Percentiles rank a stretch among this genome's conserved stretches.
Evolutionary conservation across 2,888 invertebrate genomes (phyloP).

Genomic region (Mamestra brassicae): DNA sequence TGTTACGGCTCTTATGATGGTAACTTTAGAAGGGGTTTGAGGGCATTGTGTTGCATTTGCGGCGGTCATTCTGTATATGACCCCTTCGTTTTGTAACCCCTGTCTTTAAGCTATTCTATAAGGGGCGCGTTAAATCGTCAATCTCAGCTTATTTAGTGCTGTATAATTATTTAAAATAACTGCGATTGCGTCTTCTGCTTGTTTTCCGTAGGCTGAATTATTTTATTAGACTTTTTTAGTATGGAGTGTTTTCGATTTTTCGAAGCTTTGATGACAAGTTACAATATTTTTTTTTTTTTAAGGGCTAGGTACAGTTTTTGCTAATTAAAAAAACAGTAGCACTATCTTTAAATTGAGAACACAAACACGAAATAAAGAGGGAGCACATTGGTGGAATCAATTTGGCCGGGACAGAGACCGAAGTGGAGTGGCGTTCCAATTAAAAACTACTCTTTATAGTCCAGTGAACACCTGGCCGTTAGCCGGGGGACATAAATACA

Average conservation of each 20-base stretch:
- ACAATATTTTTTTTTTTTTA: too few species aligned
- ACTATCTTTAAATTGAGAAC: conserved; percentile 3
- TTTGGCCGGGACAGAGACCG: conserved; percentile 28
- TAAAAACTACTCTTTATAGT: conserved; percentile 59
- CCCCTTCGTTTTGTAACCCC: neutral
- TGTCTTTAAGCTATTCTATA: neutral
- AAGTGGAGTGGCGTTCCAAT: conserved; percentile 57
- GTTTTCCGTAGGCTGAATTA: neutral
- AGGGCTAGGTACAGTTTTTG: neutral
- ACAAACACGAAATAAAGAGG: conserved; percentile 15
- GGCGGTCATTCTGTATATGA: neutral
- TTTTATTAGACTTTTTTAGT: neutral
- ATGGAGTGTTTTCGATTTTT: neutral
- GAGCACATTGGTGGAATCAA: conserved; percentile 33
- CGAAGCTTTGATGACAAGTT: too few species aligned
- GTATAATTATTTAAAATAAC: neutral
- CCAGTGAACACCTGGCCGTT: conserved; percentile 54
- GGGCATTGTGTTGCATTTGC: neutral
- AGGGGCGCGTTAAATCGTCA: neutral
- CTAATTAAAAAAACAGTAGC: neutral
- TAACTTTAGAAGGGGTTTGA: conserved; percentile 1
- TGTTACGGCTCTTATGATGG: conserved; percentile 12
- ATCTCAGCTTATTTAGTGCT: neutral
- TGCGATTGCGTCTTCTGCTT: neutral
- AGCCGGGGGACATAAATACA: conserved; percentile 23